Base-by-base conservation (phyloP, 2,888 invertebrate genomes). In the Cartodere bifasciata region DNA sequence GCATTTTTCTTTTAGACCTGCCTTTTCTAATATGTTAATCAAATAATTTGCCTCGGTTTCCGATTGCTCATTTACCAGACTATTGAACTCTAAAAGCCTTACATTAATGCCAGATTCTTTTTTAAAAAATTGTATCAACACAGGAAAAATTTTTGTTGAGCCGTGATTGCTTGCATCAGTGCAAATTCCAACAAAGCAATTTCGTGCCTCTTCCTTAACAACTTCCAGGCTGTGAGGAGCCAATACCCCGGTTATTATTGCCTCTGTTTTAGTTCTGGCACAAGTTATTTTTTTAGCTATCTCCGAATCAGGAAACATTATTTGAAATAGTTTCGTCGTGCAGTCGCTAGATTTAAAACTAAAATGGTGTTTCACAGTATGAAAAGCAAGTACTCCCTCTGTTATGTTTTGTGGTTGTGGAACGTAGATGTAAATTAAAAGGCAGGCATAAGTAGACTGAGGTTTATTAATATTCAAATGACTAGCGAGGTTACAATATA, bases 101-200 rank as follows among this genome's bases (percentile, higher is more conserved):
- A 36, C 25, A 28, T 40, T 33, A 27, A 44, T 38, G 9, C 45
- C 40, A 21, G 23, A 32, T 27, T 37, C 30, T 28, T 31, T 31
- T 35, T 41, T 30, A 35, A 41, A 43, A 32, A 41, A 47, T 23
- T 42, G 43, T 10, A 42, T 15, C 3, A 45, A 10, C 6, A 41
- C 16, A 5, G 44, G 44, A 28, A 41, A 43, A 29, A 44, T 22
- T 38, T 45, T 44, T n/a, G 22, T 17, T 27, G 24, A 32, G 5
- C 34, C 38, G 23, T 44, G 38, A 28, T 43, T 43, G 12, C 40
- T 43, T 28, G 37, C 36, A 36, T 45, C 41, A n/a, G 39, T 43
- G 17, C 23, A 20, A 23, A 39, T 31, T 21, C 39, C 31, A 6
- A 38, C 23, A 32, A 30, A 45, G 25, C n/a, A 12, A 21, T 15